These are phyloP conservation scores for Kryptopterus vitreolus DNA, from an alignment of 2,797 vertebrate species.

Conservation along the genomic window DNA sequence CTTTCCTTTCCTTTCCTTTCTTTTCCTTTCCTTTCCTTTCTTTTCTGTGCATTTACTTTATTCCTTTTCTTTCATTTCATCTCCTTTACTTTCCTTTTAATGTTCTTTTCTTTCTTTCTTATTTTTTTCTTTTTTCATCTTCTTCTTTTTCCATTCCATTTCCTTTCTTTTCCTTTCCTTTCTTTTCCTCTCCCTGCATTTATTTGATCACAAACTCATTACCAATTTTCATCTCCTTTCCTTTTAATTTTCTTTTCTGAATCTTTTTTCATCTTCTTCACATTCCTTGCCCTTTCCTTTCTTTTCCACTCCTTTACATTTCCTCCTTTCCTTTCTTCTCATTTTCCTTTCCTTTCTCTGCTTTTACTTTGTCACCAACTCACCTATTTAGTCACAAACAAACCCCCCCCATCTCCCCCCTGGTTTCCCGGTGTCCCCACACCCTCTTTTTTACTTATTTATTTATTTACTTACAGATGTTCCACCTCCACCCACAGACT, in stretches of 20 bases:
- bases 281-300: neutral
- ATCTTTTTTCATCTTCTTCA: too few relatives aligned
- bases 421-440: slow-evolving; percentile 10
- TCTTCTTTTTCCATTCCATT: neutral
- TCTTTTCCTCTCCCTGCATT: too few relatives aligned
- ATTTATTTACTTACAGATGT: slow-evolving; percentile 35
- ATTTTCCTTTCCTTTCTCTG: too few relatives aligned
- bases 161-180: too few relatives aligned
- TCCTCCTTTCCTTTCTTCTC: neutral
- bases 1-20: neutral
- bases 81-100: too few relatives aligned
- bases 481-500: slow-evolving; percentile 33
- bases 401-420: neutral
- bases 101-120: neutral
- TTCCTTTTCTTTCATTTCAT: neutral
- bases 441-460: slow-evolving; percentile 3
- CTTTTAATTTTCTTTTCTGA: too few relatives aligned
- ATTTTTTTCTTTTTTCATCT: too few relatives aligned
- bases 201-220: too few relatives aligned
- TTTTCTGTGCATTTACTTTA: too few relatives aligned
- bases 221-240: too few relatives aligned
- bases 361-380: neutral
- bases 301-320: neutral
- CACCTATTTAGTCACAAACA: slow-evolving; percentile 19
- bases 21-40: neutral